phyloP scores from a whole-genome alignment of 2,888 invertebrate genomes.

The Aquatica leii region DNA sequence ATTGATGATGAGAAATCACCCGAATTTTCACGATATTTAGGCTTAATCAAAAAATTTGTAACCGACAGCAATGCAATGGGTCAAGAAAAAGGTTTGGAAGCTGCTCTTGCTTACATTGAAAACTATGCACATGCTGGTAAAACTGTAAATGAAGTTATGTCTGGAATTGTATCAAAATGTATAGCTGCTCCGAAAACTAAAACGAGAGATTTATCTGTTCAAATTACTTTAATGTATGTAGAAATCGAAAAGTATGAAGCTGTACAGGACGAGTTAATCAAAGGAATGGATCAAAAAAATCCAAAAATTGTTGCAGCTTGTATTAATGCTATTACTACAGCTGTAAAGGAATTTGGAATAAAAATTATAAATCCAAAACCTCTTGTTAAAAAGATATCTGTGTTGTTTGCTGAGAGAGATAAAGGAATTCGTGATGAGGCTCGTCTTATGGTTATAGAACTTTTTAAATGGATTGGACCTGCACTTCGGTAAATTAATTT shows the following conservation, averaged over 20 bases:
- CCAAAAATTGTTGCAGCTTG: conserved; percentile 94
- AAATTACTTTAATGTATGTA: conserved; percentile 90
- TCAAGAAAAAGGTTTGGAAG: conserved; percentile 95
- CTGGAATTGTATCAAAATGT: conserved; percentile 87
- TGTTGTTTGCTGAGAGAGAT: conserved; percentile 89
- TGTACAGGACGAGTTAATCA: conserved; percentile 88
- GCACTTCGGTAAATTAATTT: conserved; percentile 49
- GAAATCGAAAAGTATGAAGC: conserved; percentile 95
- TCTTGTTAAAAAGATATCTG: conserved; percentile 85
- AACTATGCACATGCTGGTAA: conserved; percentile 89
- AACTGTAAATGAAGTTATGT: conserved; percentile 83
- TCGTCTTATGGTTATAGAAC: conserved; percentile 89
- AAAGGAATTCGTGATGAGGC: conserved; percentile 92
- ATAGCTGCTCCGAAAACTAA: conserved; percentile 90
- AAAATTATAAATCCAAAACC: conserved; percentile 91
- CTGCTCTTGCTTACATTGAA: conserved; percentile 88
- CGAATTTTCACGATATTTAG: conserved; percentile 91
- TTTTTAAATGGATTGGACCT: conserved; percentile 75
- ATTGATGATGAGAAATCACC: conserved; percentile 93
- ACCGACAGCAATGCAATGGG: conserved; percentile 93
- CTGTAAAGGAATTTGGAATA: conserved; percentile 88
- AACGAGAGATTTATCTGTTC: conserved; percentile 89
- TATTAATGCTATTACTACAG: conserved; percentile 75
- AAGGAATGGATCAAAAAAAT: conserved; percentile 95
- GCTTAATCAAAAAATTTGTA: conserved; percentile 93